Conservation (phyloP, 2,888 invertebrate species). For the Belgica antarctica region DNA sequence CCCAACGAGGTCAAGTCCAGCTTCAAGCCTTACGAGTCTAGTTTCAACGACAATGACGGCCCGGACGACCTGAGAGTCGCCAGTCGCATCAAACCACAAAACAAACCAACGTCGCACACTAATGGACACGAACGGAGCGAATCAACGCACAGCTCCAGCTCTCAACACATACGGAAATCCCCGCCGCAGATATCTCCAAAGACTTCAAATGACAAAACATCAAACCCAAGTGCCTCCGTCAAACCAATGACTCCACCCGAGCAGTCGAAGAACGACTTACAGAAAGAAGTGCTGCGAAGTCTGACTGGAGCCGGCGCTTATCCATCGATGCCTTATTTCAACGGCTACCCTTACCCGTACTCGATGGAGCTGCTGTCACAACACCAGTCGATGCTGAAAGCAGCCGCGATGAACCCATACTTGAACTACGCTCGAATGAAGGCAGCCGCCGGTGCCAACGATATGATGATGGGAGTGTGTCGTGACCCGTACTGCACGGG, state of each 20-base stretch:
- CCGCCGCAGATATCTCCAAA: constrained; percentile 54
- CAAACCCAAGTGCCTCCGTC: constrained; percentile 29
- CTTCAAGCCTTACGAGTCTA: constrained; percentile 76
- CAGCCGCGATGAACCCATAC: constrained; percentile 74
- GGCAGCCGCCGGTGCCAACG: constrained; percentile 67
- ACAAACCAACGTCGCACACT: neutral
- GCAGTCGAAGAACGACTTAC: neutral
- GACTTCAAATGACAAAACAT: constrained; percentile 48
- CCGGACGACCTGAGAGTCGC: constrained; percentile 28
- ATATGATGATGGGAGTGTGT: constrained; percentile 67
- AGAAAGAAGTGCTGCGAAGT: constrained; percentile 7
- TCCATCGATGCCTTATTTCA: constrained; percentile 59
- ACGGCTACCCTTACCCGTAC: constrained; percentile 63
- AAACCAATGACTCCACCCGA: constrained; percentile 23
- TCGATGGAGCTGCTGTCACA: constrained; percentile 76
- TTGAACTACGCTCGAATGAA: constrained; percentile 84
- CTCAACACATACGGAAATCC: constrained; percentile 59
- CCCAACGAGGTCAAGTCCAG: constrained; percentile 60
- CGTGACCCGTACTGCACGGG: constrained; percentile 91
- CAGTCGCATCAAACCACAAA: constrained; percentile 1
- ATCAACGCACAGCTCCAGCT: constrained; percentile 76
- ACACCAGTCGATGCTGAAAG: constrained; percentile 68
- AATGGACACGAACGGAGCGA: constrained; percentile 60
- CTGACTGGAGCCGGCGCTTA: neutral
- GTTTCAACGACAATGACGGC: constrained; percentile 50